These are phyloP conservation scores for Xestia rhomboidea DNA, from an alignment of 2,888 invertebrate species.

Conservation along the genomic window DNA sequence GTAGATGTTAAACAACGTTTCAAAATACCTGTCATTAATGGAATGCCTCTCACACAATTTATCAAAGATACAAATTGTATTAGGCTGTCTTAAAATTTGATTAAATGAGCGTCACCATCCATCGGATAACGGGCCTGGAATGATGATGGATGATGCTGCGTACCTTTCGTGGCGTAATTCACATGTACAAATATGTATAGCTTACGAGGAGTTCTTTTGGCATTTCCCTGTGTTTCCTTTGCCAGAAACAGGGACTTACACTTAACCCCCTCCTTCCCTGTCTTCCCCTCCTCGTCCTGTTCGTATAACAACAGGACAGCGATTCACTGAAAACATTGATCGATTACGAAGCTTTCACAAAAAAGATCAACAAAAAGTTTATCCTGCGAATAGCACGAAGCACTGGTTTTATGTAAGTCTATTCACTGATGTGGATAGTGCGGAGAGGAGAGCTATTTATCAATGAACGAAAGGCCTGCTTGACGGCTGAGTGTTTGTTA, in stretches of 20 bases:
- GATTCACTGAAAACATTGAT: slow-evolving; percentile 68
- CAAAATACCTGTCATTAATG: slow-evolving; percentile 35
- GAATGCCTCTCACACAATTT: slow-evolving; percentile 63
- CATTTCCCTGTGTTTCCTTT: slow-evolving; percentile 39
- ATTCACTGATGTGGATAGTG: slow-evolving; percentile 42
- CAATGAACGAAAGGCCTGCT: slow-evolving; percentile 52
- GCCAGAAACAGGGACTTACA: slow-evolving; percentile 28
- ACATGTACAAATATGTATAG: slow-evolving; percentile 34
- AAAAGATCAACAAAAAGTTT: slow-evolving; percentile 61
- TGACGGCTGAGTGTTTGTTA: slow-evolving; percentile 43
- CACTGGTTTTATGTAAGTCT: slow-evolving; percentile 53
- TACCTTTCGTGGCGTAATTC: slow-evolving; percentile 57
- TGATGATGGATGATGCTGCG: slow-evolving; percentile 71
- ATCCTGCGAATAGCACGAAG: slow-evolving; percentile 39
- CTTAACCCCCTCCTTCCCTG: slow-evolving; percentile 7
- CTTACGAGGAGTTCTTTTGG: slow-evolving; percentile 17
- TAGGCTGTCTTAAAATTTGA: slow-evolving; percentile 75
- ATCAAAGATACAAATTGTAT: slow-evolving; percentile 74
- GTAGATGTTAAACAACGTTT: slow-evolving; percentile 9
- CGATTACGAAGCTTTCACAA: slow-evolving; percentile 65
- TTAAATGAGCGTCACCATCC: slow-evolving; percentile 75
- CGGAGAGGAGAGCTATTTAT: slow-evolving; percentile 52
- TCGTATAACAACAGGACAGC: slow-evolving; percentile 52
- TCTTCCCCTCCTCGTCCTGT: background rate
- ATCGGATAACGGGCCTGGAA: slow-evolving; percentile 65